Base-by-base conservation (phyloP, 1,140 invertebrate species). In the Eueides isabella region DNA sequence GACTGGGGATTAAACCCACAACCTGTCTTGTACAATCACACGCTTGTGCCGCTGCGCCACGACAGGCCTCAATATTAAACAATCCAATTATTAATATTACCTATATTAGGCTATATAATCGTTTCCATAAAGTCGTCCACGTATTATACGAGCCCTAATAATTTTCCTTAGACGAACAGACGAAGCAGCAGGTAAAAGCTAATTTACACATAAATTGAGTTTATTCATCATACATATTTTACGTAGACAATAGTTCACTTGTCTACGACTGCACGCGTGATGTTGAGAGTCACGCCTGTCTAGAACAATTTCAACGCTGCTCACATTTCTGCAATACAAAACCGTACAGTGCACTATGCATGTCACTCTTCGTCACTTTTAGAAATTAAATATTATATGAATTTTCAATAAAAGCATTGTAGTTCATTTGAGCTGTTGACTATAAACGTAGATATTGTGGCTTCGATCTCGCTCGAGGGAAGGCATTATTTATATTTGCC, bases 121-220 rank as follows among this genome's bases (percentile, higher is more conserved):
- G n/a, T n/a, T n/a, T n/a, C n/a, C n/a, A n/a, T n/a, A n/a, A n/a
- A n/a, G n/a, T n/a, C n/a, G n/a, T n/a, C n/a, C n/a, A n/a, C n/a
- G n/a, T n/a, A n/a, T n/a, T n/a, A n/a, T n/a, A n/a, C n/a, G n/a
- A n/a, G n/a, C n/a, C n/a, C n/a, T n/a, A n/a, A n/a, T n/a, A n/a
- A n/a, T n/a, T n/a, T n/a, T n/a, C n/a, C n/a, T n/a, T n/a, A n/a
- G 16, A 16, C 14, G 16, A 16, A 5, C 35, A 38, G 16, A 38
- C 35, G 35, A 38, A 38, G 35, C 35, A 12, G 35, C 35, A 38
- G 35, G 35, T 38, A 38, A 5, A 12, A 38, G 35, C 14, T 55
- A 55, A 55, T 55, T 23, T 55, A 26, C 48, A 55, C 19, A 26
- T 55, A 55, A 55, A 55, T 23, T 55, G 48, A n/a, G n/a, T 55